These are phyloP conservation scores for Ecliptopera silaceata DNA, from an alignment of 2,888 invertebrate genomes.

Conservation along the genomic window DNA sequence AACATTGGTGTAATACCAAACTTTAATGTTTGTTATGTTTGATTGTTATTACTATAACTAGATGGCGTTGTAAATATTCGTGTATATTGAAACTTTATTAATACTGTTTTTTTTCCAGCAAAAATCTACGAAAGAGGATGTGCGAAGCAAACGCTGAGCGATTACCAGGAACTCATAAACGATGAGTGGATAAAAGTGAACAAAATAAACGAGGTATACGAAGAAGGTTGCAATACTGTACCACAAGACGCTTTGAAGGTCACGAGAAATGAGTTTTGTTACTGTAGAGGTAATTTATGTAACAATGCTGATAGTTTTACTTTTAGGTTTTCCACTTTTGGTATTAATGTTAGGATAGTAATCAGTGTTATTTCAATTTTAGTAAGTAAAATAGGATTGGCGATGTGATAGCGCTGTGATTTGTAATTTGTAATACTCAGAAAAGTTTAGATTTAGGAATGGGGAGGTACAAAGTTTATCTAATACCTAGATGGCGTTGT, in stretches of 20 bases:
- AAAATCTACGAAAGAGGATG: slow-evolving; percentile 83
- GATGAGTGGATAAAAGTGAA: slow-evolving; percentile 84
- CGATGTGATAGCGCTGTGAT: slow-evolving; percentile 23
- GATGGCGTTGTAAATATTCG: no score
- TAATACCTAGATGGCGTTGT: no score
- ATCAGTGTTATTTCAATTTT: slow-evolving; percentile 1
- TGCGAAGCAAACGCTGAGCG: slow-evolving; percentile 86
- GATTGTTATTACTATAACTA: no score
- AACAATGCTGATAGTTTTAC: slow-evolving; percentile 66
- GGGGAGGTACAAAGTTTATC: no score
- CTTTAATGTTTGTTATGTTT: no score
- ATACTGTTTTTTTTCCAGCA: slow-evolving; percentile 43
- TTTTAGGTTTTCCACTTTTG: background rate
- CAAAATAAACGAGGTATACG: slow-evolving; percentile 86
- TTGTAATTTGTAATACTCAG: slow-evolving; percentile 3
- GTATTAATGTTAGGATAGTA: background rate
- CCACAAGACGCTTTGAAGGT: slow-evolving; percentile 80
- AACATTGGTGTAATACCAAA: no score
- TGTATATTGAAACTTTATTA: no score
- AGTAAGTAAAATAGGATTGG: slow-evolving; percentile 1
- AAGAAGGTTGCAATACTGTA: slow-evolving; percentile 85
- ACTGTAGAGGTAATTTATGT: slow-evolving; percentile 88
- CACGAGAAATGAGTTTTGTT: slow-evolving; percentile 86
- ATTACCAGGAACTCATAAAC: slow-evolving; percentile 80
- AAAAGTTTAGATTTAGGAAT: no score